Evolutionary conservation across 2,113 vertebrate genomes (phyloP), one percentile per base, ranked within the genome.

Genomic region (Microcebus griseorufus): DNA sequence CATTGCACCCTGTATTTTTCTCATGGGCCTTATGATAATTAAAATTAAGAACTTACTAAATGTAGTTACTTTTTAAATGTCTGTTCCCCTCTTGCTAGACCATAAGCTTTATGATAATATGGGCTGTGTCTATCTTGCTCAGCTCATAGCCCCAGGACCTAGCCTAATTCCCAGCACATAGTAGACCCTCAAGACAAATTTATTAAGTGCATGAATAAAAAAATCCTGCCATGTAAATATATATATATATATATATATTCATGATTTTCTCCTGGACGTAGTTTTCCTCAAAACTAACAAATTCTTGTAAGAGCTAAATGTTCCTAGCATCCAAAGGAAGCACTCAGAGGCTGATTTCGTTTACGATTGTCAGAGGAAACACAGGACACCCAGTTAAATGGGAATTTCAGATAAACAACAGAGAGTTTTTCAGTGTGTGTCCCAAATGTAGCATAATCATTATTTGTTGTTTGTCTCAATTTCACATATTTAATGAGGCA

Each of bases 51-150:
- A 20, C 69, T 60, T 65, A 62, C 92, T 73, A 93, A 86, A 42
- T 53, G 34, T 90, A 11, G 81, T 70, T 80, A 37, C 17, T n/a
- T 64, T 96, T 94, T 73, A 90, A 90, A 42, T 60, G 34, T 90
- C 48, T 55, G 16, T 45, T 67, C 80, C 55, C 45, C 34, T 90
- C 64, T 29, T 48, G 0, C n/a, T 37, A 58, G 17, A 42, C 42
- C 39, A 48, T 84, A 60, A 39, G 29, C 45, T 93, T 39, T 5
- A 23, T 37, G 67, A 93, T 1, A 69, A 0, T 23, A 48, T 58
- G 37, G 1, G 34, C 22, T 67, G 18, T 45, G 12, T 58, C 20
- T 34, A 17, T 37, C 39, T 88, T 88, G 37, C 29, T 67, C 29
- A 23, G 23, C 10, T 67, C 73, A 6, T 42, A 32, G 20, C 10